These are phyloP conservation scores for Perca flavescens DNA, from an alignment of 2,113 vertebrate genomes.

Conservation along the genomic window DNA sequence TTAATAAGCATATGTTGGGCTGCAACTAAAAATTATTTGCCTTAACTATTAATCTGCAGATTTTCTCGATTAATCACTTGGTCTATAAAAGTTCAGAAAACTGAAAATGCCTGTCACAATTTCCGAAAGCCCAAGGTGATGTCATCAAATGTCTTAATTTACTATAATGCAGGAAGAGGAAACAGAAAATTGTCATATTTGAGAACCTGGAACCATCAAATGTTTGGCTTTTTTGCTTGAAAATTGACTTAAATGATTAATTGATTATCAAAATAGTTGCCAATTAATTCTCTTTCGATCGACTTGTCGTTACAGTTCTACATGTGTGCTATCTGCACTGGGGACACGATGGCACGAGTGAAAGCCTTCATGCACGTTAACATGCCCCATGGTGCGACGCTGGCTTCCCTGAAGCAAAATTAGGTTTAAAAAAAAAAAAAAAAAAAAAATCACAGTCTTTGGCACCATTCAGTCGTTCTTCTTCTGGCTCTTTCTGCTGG, in stretches of 20 bases:
- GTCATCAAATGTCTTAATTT: neutral
- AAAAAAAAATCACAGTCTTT: neutral
- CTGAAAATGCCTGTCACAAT: neutral
- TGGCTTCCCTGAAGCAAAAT: neutral
- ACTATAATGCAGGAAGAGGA: neutral
- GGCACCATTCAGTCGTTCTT: constrained; percentile 85
- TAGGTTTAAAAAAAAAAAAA: neutral
- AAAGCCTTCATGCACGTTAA: constrained; percentile 2
- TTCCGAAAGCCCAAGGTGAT: neutral
- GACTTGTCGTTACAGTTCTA: neutral
- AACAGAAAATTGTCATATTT: neutral
- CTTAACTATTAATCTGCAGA: neutral
- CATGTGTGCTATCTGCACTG: neutral
- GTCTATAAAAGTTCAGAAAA: neutral
- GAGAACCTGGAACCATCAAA: neutral
- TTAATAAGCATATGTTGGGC: neutral
- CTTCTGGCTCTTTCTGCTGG: constrained; percentile 85
- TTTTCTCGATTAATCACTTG: neutral
- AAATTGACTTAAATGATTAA: neutral
- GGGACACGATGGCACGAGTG: neutral
- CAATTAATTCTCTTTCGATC: neutral
- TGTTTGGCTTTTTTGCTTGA: neutral
- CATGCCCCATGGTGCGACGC: neutral
- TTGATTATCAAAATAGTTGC: neutral
- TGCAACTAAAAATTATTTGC: neutral